Evolutionary conservation across 2,888 invertebrate species (phyloP), one percentile per base, ranked within the genome.

Genomic region (Drosophila anomalipes): DNA sequence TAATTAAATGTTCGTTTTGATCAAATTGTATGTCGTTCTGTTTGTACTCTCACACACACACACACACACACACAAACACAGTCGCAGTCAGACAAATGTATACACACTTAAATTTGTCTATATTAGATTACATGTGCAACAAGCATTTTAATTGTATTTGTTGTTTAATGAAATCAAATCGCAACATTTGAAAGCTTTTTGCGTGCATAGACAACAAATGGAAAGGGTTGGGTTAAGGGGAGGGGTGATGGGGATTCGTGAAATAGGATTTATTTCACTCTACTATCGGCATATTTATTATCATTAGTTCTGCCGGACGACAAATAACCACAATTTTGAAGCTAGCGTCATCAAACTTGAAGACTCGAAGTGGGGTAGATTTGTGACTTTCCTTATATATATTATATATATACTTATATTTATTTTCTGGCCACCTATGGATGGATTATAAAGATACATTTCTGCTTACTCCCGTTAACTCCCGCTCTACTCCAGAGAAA

Each of bases 131-230:
- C 70, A 73, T 77, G 47, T 4, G 83, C 81, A 85, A 87, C 83
- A 85, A 87, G 79, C 81, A 83, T 65, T 85, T 85, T 85, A 87
- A 85, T 87, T 85, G 79, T 85, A 70, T 85, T 85, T 85, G 81
- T 72, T 74, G 86, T 71, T 76, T 85, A 84, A 85, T 83, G 83
- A 81, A 87, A 84, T 87, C 79, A 87, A 47, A 47, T 67, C 74
- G 77, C 81, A 81, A 60, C 70, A 74, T 82, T 82, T 72, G 72
- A 82, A 81, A 85, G 83, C 88, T 81, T 57, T 79, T 87, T 84
- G 65, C 68, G 64, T 63, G 60, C 49, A 44, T 57, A 60, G 47
- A 47, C 30, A 44, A n/a, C 10, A 10, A n/a, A 37, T 35, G n/a
- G 41, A 49, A 47, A 52, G 49, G 30, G 47, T 47, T 52, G 52